Evolutionary conservation across 2,888 invertebrate genomes (phyloP), one percentile per base, ranked within the genome.

Genomic region (Theristus sp.): DNA sequence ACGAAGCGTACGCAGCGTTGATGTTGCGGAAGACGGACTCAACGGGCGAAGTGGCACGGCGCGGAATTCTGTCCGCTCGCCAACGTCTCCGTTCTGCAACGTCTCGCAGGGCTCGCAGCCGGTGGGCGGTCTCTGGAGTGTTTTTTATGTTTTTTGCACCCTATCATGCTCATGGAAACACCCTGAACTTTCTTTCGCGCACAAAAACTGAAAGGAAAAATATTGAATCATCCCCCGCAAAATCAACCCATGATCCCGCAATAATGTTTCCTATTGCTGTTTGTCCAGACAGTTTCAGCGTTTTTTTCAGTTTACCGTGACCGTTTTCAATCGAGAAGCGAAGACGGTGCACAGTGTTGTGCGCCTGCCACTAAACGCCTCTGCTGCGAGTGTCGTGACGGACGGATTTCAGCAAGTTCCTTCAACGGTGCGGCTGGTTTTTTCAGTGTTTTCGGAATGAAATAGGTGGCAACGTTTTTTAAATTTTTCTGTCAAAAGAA

Each of bases 271-370:
- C n/a, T n/a, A n/a, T n/a, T n/a, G n/a, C n/a, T n/a, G n/a, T n/a
- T n/a, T n/a, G n/a, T n/a, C n/a, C n/a, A n/a, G n/a, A n/a, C n/a
- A n/a, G n/a, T n/a, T n/a, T n/a, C n/a, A n/a, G n/a, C n/a, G n/a
- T n/a, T n/a, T n/a, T n/a, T 13, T 56, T 13, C 49, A 64, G 27
- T 66, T 67, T 58, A 61, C 65, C 1, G 63, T 70, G 1, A 69
- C 68, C 1, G 59, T 70, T 2, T 70, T 69, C 65, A 72, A 70
- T 57, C 61, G 65, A 20, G 62, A 62, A 26, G 63, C 63, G 1
- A 62, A 63, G 22, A 22, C 53, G 0, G 24, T 62, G 24, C 60
- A 59, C 1, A 58, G 59, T 29, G 47, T 58, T 22, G 53, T 69
- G 13, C 60, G 65, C 10, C 61, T 70, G 24, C 70, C 70, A 27